Evolutionary conservation across 1,140 invertebrate genomes (phyloP), one percentile per base, ranked within the genome.

Genomic region (Microplitis mediator): DNA sequence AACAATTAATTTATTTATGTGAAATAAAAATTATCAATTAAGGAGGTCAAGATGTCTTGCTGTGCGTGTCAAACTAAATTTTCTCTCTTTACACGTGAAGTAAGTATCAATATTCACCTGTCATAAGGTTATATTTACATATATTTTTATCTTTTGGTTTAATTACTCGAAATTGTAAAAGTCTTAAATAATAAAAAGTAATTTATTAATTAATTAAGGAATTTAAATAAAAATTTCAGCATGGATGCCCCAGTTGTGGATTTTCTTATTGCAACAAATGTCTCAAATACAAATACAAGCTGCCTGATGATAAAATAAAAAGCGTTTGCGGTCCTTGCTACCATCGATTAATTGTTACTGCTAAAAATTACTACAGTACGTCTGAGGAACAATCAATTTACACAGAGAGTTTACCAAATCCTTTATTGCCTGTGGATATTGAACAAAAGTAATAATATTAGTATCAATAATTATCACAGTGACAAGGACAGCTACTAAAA

Each of bases 231-330:
- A 36, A 63, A 6, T 50, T 75, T 68, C 63, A 87, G 86, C 74
- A 82, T 73, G 84, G 77, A 65, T 87, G 86, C 75, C 83, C 85
- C 13, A 81, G 74, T 16, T 87, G 86, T 77, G 82, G 83, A 61
- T 87, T 85, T 78, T 85, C 85, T 9, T 83, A 76, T 70, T 87
- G 86, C 64, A 80, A 66, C 39, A 87, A 84, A 69, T 87, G 86
- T 71, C 78, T 87, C n/a, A 86, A 84, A 65, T 85, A 86, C 56
- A 85, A 85, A 80, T 77, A 75, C 32, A 66, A 83, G 39, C 61
- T 87, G 51, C 76, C 83, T 31, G 74, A 82, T 72, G 50, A 71
- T 69, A 78, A 77, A 32, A 54, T 75, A 1, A 83, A 80, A 65
- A 86, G 84, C 67, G 78, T 86, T 9, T 87, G 86, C 66, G 82